Percentiles rank a stretch among this genome's conserved stretches.
These are phyloP conservation scores for Temnothorax unifasciatus DNA, from an alignment of 2,888 invertebrate genomes.

Conservation along the genomic window DNA sequence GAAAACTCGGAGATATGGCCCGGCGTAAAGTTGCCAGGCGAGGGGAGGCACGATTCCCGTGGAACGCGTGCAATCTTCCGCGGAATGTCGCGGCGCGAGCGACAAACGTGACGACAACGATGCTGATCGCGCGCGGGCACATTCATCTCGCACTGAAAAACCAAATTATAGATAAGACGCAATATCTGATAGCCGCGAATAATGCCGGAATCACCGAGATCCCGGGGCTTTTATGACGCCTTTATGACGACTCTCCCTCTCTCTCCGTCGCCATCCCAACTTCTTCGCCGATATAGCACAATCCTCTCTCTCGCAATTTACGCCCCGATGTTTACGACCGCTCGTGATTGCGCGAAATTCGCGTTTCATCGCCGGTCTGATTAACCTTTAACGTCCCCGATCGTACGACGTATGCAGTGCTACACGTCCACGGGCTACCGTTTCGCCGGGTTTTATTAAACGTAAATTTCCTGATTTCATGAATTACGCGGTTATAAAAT, in stretches of 20 bases:
- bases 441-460: constrained; percentile 29
- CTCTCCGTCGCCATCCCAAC: background rate
- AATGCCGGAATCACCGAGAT: background rate
- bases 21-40: constrained; percentile 35
- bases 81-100: constrained; percentile 54
- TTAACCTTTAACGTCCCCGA: constrained; percentile 31
- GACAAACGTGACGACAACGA: constrained; percentile 27
- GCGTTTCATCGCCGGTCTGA: constrained; percentile 32
- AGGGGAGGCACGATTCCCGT: constrained; percentile 19
- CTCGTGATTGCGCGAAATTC: constrained; percentile 37
- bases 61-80: constrained; percentile 61
- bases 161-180: constrained; percentile 38
- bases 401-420: background rate
- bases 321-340: constrained; percentile 23
- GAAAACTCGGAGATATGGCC: constrained; percentile 62
- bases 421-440: background rate
- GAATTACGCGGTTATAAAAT: constrained; percentile 1
- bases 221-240: constrained; percentile 1
- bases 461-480: constrained; percentile 32
- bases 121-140: background rate
- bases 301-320: constrained; percentile 16
- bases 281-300: background rate
- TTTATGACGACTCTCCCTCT: constrained; percentile 11
- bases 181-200: constrained; percentile 20
- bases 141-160: constrained; percentile 14